Conservation (phyloP, 2,113 vertebrate genomes). For the Varanus komodoensis region DNA sequence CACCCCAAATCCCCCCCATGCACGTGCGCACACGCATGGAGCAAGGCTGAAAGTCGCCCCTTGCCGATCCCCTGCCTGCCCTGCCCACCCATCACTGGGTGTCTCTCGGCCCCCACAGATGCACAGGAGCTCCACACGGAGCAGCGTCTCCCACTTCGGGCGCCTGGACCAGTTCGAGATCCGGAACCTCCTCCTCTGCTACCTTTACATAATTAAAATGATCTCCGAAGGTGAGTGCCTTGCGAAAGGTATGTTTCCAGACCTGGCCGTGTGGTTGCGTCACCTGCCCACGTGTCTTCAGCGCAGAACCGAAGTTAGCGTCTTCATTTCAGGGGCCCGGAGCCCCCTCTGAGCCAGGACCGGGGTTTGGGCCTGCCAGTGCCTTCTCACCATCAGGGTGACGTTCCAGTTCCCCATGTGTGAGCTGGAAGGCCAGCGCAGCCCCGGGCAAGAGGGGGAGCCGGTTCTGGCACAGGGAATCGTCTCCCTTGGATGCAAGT, state of each 20-base stretch:
- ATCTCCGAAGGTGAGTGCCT: constrained; percentile 90
- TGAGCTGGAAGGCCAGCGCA: no score
- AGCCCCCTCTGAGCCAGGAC: background rate
- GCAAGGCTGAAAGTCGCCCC: no score
- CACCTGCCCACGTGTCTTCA: no score
- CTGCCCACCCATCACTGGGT: background rate
- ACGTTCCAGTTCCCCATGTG: background rate
- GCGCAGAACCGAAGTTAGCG: background rate
- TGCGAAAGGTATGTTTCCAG: accelerated
- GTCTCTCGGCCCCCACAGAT: constrained; percentile 64
- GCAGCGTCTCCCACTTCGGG: constrained; percentile 80
- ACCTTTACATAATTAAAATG: constrained; percentile 90
- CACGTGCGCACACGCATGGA: no score
- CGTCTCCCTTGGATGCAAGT: background rate
- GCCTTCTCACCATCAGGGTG: background rate
- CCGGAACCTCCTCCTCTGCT: constrained; percentile 90
- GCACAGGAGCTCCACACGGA: constrained; percentile 84
- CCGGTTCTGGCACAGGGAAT: background rate
- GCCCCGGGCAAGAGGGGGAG: no score
- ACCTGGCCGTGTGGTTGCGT: background rate
- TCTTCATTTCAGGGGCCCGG: background rate
- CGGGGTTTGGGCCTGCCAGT: background rate
- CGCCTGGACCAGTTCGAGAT: constrained; percentile 92
- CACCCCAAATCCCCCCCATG: no score
- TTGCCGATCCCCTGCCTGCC: background rate